A percentile compares a stretch with the other conserved stretches of the same genome.
Evolutionary conservation across 2,113 vertebrate genomes (phyloP).

Genomic region (Tragelaphus imberbis): DNA sequence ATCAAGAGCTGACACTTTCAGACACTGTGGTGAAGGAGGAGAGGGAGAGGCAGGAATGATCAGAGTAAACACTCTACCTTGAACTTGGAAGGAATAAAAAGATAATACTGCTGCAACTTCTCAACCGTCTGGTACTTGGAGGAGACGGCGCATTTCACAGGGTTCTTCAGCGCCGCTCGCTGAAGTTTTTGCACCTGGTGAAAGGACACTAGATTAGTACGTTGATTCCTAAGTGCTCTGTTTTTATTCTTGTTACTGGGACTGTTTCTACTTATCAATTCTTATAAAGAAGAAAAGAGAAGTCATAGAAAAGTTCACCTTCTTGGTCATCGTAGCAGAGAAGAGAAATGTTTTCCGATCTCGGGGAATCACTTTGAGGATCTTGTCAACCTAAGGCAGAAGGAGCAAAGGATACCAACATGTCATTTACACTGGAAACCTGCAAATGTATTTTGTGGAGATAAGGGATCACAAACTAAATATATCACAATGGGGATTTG

Average conservation of each 20-base stretch:
- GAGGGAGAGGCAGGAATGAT: constrained; percentile 8
- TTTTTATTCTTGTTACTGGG: not conserved
- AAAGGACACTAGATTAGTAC: constrained; percentile 35
- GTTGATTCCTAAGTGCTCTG: not conserved
- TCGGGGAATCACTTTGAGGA: constrained; percentile 95
- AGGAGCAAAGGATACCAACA: constrained; percentile 6
- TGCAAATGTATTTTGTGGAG: not conserved
- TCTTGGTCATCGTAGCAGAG: constrained; percentile 99
- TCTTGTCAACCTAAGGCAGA: constrained; percentile 92
- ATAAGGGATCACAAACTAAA: not conserved
- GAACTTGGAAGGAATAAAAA: constrained; percentile 97
- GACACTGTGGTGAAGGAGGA: not conserved
- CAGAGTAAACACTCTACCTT: constrained; percentile 83
- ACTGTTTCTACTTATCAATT: not conserved
- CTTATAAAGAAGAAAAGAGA: not conserved
- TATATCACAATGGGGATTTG: not conserved
- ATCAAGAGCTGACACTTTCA: constrained; percentile 2
- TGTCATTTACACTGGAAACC: not conserved
- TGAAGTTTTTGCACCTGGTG: constrained; percentile 96
- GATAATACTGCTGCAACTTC: constrained; percentile 96
- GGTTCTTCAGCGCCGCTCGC: constrained; percentile 94
- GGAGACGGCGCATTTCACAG: constrained; percentile 95
- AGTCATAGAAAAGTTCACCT: constrained; percentile 80
- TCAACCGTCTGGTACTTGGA: constrained; percentile 98
- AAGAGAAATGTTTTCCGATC: constrained; percentile 95